Percentiles rank a stretch among this genome's conserved stretches.
Evolutionary conservation across 2,888 invertebrate genomes (phyloP).

Genomic region (Furcula furcula): DNA sequence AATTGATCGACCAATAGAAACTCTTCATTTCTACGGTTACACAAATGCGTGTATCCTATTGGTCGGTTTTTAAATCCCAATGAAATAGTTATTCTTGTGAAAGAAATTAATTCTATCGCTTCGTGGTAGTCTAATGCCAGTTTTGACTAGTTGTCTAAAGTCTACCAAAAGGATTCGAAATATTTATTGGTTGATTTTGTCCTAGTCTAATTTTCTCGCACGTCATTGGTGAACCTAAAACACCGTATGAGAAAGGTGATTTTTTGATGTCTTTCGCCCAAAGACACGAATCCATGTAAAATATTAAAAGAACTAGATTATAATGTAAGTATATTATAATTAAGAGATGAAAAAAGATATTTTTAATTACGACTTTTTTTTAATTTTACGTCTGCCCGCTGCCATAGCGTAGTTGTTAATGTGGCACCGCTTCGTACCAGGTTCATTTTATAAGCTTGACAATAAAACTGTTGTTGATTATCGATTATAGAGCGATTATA

Average conservation of each 20-base stretch:
- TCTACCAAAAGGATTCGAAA: too few relatives aligned
- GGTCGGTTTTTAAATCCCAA: too few relatives aligned
- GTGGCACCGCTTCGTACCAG: conserved; percentile 26
- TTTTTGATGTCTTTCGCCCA: conserved; percentile 33
- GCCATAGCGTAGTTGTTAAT: conserved; percentile 61
- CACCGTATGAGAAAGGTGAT: conserved; percentile 6
- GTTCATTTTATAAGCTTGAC: conserved; percentile 29
- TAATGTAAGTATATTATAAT: conserved; percentile 50
- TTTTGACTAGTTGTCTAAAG: too few relatives aligned
- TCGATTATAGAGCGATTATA: conserved; percentile 9
- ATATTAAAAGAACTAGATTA: conserved; percentile 60
- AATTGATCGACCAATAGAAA: too few relatives aligned
- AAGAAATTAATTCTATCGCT: too few relatives aligned
- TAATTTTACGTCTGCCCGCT: conserved; percentile 49
- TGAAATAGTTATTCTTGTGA: too few relatives aligned
- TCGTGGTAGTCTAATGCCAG: too few relatives aligned
- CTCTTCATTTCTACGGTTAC: too few relatives aligned
- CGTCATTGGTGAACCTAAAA: neutral
- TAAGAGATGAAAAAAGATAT: conserved; percentile 64
- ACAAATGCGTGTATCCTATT: too few relatives aligned
- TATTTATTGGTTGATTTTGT: neutral
- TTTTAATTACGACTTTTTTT: conserved; percentile 54
- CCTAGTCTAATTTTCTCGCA: neutral
- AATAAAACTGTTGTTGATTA: conserved; percentile 24
- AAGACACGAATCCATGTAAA: conserved; percentile 56